A percentile compares a stretch with the other conserved stretches of the same genome.
phyloP scores from a whole-genome alignment of 1,140 invertebrate species.

The Helicoverpa armigera region DNA sequence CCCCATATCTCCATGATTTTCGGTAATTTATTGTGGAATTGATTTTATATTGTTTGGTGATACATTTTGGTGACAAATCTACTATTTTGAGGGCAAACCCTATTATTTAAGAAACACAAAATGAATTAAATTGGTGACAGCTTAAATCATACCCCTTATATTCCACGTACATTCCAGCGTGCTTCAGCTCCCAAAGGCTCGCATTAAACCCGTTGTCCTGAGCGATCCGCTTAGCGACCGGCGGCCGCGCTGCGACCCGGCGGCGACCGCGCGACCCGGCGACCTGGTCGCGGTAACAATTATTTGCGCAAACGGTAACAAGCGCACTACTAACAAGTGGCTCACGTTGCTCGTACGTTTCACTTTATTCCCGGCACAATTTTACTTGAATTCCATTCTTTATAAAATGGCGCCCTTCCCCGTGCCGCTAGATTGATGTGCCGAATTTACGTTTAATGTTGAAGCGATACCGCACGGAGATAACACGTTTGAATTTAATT shows the following conservation, averaged over 20 bases:
- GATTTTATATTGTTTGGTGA: too few relatives aligned
- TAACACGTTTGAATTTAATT: neutral
- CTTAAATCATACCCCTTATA: too few relatives aligned
- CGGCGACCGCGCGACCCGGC: neutral
- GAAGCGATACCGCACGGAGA: neutral
- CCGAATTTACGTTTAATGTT: too few relatives aligned
- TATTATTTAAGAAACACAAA: too few relatives aligned
- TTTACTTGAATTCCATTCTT: too few relatives aligned
- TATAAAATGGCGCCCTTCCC: too few relatives aligned
- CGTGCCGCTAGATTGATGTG: too few relatives aligned
- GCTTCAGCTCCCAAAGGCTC: slow-evolving; percentile 4
- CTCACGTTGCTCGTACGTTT: neutral
- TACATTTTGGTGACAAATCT: too few relatives aligned
- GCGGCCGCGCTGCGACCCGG: neutral
- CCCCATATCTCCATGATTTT: too few relatives aligned
- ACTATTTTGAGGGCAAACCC: too few relatives aligned
- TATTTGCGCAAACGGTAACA: slow-evolving; percentile 9
- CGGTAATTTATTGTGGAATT: too few relatives aligned
- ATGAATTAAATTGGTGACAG: too few relatives aligned
- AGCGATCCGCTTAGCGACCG: slow-evolving; percentile 1
- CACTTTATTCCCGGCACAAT: neutral
- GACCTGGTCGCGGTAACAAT: neutral
- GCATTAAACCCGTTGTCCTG: neutral
- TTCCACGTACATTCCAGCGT: neutral
- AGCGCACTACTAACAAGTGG: slow-evolving; percentile 12